phyloP scores from a whole-genome alignment of 2,888 invertebrate species.

The Stenichneumon culpator region DNA sequence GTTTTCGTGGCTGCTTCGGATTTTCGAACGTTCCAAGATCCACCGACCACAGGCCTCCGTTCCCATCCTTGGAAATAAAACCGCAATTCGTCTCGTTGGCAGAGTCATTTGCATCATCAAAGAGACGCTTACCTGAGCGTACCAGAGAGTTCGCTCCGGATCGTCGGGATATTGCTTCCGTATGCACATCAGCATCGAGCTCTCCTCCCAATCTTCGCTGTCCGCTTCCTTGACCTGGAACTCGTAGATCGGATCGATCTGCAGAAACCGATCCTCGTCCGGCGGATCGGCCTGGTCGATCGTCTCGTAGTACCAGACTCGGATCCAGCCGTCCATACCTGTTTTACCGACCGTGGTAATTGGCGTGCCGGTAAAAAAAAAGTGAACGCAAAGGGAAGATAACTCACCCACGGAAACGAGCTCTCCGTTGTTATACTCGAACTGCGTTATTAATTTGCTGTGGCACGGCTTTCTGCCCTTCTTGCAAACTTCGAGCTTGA shows the following conservation, averaged over 20 bases:
- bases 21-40: conserved; percentile 87
- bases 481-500: conserved; percentile 93
- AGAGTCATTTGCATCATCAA: not conserved
- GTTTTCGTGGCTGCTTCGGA: conserved; percentile 80
- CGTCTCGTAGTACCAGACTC: conserved; percentile 96
- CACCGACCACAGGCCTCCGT: conserved; percentile 93
- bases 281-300: conserved; percentile 95
- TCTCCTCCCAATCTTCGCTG: conserved; percentile 73
- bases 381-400: not conserved
- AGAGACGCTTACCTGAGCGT: conserved; percentile 90
- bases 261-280: conserved; percentile 92
- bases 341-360: not conserved
- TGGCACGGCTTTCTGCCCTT: conserved; percentile 92
- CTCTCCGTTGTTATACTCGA: conserved; percentile 86
- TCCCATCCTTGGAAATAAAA: conserved; percentile 89
- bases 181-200: conserved; percentile 84
- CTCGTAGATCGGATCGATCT: conserved; percentile 95
- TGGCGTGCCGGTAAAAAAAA: not conserved
- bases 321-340: conserved; percentile 92
- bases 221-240: conserved; percentile 87
- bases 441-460: conserved; percentile 89
- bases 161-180: conserved; percentile 85
- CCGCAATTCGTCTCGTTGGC: not conserved
- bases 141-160: conserved; percentile 87
- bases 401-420: conserved; percentile 86